Conservation (phyloP, 2,113 vertebrate species). For the Sinocyclocheilus anshuiensis region DNA sequence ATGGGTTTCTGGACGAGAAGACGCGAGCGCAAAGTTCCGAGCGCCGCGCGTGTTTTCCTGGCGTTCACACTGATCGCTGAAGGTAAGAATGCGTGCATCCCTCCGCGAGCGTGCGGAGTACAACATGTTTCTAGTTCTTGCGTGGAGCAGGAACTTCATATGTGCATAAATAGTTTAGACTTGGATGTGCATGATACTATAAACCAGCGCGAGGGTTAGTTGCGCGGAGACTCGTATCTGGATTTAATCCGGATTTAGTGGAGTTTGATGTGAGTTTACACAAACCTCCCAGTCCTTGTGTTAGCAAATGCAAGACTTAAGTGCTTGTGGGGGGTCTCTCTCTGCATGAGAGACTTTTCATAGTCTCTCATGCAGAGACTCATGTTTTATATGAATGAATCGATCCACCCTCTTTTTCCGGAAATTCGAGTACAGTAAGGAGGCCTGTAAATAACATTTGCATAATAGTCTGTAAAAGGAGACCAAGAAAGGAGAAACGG, state of each 20-base stretch:
- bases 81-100: not conserved
- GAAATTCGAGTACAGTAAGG: not conserved
- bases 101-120: not conserved
- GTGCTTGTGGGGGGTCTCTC: too few relatives aligned
- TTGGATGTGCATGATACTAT: not conserved
- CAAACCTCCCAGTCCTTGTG: not conserved
- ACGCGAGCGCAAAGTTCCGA: not conserved
- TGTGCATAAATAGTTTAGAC: too few relatives aligned
- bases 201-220: not conserved
- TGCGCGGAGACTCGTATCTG: not conserved
- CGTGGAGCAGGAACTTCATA: not conserved
- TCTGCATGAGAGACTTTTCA: too few relatives aligned
- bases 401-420: not conserved
- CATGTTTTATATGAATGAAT: slow-evolving; percentile 4
- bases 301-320: not conserved
- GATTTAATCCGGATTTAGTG: not conserved
- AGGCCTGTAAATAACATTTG: not conserved
- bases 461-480: not conserved
- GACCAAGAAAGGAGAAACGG: not conserved
- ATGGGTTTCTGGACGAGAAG: slow-evolving; percentile 15
- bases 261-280: not conserved
- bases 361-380: too few relatives aligned
- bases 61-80: not conserved
- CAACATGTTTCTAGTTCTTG: not conserved
- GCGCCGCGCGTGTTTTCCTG: not conserved